Evolutionary conservation across 2,113 vertebrate genomes (phyloP).

Genomic region (Procavia capensis): DNA sequence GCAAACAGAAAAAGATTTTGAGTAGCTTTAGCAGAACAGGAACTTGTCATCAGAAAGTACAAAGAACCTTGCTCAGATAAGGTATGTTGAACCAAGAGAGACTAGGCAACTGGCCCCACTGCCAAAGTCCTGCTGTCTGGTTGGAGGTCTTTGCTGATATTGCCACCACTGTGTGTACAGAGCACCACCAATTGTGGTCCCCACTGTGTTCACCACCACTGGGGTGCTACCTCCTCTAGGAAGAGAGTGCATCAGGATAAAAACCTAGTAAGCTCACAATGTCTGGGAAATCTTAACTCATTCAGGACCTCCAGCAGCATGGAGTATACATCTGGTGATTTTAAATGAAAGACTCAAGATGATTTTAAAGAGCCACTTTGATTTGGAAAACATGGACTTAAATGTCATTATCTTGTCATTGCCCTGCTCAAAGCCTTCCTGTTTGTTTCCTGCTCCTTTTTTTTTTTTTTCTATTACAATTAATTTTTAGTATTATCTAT

Average conservation of each 20-base stretch:
- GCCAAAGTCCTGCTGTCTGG: neutral
- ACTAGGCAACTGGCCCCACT: neutral
- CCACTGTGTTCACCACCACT: neutral
- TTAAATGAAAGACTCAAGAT: neutral
- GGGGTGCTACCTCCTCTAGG: neutral
- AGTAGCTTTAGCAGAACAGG: neutral
- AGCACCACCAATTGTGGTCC: neutral
- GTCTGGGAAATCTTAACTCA: neutral
- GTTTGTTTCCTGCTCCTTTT: neutral
- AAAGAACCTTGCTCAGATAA: slow-evolving; percentile 7
- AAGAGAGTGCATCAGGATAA: neutral
- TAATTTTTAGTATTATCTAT: neutral
- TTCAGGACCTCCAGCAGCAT: neutral
- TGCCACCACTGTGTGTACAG: neutral
- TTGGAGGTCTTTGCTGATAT: neutral
- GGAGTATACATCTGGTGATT: neutral
- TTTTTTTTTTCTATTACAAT: neutral
- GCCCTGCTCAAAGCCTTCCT: neutral
- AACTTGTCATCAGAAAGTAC: neutral
- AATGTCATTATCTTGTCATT: neutral
- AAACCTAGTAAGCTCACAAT: neutral
- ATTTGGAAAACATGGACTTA: neutral
- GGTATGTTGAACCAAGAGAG: neutral
- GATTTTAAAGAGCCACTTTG: neutral
- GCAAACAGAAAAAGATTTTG: neutral